Conservation (phyloP, 2,113 vertebrate species). For the Syrmaticus mikado region DNA sequence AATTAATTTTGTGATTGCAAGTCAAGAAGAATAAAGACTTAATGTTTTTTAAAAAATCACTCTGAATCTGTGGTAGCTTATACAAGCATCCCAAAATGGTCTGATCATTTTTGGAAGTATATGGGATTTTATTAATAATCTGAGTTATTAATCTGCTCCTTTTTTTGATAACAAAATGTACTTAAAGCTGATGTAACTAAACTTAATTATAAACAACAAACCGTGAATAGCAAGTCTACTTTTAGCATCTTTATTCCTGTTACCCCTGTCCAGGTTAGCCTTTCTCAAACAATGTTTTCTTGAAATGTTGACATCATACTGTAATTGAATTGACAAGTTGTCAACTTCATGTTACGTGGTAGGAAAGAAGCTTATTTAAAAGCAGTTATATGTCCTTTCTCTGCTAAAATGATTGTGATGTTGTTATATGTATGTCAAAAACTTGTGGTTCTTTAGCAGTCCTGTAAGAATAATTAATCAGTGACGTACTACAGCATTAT, state of each 20-base stretch:
- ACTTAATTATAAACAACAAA: background rate
- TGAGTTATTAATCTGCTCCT: background rate
- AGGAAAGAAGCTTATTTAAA: background rate
- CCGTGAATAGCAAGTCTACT: background rate
- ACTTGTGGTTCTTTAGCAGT: background rate
- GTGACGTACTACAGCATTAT: background rate
- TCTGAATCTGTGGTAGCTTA: background rate
- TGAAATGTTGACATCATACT: background rate
- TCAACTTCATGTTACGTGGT: background rate
- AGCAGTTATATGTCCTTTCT: background rate
- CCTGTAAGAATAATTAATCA: background rate
- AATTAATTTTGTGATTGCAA: background rate
- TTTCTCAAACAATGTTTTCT: background rate
- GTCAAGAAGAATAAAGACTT: background rate
- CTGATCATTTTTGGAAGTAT: background rate
- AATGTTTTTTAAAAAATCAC: background rate
- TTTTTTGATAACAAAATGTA: background rate
- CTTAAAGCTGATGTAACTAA: background rate
- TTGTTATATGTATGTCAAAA: background rate
- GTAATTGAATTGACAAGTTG: background rate
- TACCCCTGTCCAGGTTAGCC: background rate
- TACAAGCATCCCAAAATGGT: background rate
- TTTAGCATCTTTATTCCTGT: background rate
- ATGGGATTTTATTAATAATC: background rate
- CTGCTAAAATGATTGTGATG: background rate